Conservation (phyloP, 2,888 invertebrate genomes). For the Neria commutata region DNA sequence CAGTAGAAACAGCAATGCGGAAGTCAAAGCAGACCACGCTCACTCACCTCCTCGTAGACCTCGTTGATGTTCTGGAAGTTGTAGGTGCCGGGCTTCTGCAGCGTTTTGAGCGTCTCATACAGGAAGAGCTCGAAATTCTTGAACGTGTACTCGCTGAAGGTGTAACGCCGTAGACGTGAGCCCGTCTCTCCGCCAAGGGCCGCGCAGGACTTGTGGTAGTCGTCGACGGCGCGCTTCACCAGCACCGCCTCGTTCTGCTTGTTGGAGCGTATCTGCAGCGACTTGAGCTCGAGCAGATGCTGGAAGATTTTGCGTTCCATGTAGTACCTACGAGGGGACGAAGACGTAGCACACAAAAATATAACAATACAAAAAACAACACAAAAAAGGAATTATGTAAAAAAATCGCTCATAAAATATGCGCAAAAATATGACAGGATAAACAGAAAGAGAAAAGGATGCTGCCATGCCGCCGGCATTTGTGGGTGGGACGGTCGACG, state of each 20-base stretch:
- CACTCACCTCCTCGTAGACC: slow-evolving; percentile 68
- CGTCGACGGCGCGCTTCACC: slow-evolving; percentile 85
- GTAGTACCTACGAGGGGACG: slow-evolving; percentile 72
- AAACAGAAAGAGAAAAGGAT: background rate
- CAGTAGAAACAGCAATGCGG: background rate
- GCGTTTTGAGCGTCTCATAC: slow-evolving; percentile 80
- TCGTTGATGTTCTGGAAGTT: slow-evolving; percentile 70
- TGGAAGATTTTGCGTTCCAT: slow-evolving; percentile 92
- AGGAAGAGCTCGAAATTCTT: slow-evolving; percentile 86
- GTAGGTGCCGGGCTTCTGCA: slow-evolving; percentile 74
- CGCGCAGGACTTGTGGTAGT: slow-evolving; percentile 78
- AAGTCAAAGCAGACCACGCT: background rate
- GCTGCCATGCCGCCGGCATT: too few species aligned
- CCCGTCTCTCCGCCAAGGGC: slow-evolving; percentile 66
- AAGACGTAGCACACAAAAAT: slow-evolving; percentile 15
- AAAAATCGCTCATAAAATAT: too few species aligned
- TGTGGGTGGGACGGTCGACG: too few species aligned
- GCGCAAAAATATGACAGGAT: slow-evolving; percentile 5
- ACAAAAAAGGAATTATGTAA: slow-evolving; percentile 2
- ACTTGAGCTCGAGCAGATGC: slow-evolving; percentile 88
- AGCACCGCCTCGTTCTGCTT: slow-evolving; percentile 86
- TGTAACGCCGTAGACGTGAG: slow-evolving; percentile 66
- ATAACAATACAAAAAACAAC: background rate
- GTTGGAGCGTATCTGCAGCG: slow-evolving; percentile 88
- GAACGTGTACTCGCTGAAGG: slow-evolving; percentile 71